These are phyloP conservation scores for Drosophila mercatorum DNA, from an alignment of 2,888 invertebrate genomes.

Conservation along the genomic window DNA sequence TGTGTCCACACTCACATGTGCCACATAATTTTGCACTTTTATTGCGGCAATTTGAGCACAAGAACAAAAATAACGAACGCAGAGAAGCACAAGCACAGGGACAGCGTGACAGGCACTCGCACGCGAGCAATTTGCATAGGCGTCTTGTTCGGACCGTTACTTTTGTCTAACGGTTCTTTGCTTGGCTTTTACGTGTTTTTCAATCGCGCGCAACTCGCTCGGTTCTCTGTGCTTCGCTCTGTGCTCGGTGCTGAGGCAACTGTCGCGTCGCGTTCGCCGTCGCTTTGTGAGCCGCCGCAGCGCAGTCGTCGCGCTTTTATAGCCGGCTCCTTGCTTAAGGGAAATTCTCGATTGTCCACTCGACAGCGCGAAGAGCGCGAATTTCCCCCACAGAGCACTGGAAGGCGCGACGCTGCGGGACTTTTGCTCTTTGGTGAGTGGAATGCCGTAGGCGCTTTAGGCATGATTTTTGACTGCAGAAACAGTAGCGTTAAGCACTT, in stretches of 20 bases:
- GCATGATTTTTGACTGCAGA: not conserved
- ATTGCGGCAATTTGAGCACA: slow-evolving; percentile 30
- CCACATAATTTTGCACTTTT: slow-evolving; percentile 42
- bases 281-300: slow-evolving; percentile 44
- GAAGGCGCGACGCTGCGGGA: slow-evolving; percentile 3
- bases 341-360: slow-evolving; percentile 24
- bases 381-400: slow-evolving; percentile 14
- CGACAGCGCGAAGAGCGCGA: slow-evolving; percentile 14
- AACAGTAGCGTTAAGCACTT: not conserved
- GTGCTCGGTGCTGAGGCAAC: slow-evolving; percentile 10
- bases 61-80: slow-evolving; percentile 24
- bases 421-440: slow-evolving; percentile 21
- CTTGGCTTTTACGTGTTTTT: slow-evolving; percentile 34
- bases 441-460: not conserved
- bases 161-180: slow-evolving; percentile 19
- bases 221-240: not conserved
- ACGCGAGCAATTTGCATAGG: slow-evolving; percentile 17
- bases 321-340: slow-evolving; percentile 38
- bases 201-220: slow-evolving; percentile 7
- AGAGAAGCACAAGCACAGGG: not conserved
- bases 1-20: slow-evolving; percentile 33
- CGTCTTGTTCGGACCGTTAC: slow-evolving; percentile 28
- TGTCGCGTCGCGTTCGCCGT: slow-evolving; percentile 57
- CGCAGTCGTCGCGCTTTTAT: slow-evolving; percentile 54
- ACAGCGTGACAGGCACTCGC: slow-evolving; percentile 1